Evolutionary conservation across 2,113 vertebrate species (phyloP), one percentile per base, ranked within the genome.

Genomic region (Centrocercus urophasianus): DNA sequence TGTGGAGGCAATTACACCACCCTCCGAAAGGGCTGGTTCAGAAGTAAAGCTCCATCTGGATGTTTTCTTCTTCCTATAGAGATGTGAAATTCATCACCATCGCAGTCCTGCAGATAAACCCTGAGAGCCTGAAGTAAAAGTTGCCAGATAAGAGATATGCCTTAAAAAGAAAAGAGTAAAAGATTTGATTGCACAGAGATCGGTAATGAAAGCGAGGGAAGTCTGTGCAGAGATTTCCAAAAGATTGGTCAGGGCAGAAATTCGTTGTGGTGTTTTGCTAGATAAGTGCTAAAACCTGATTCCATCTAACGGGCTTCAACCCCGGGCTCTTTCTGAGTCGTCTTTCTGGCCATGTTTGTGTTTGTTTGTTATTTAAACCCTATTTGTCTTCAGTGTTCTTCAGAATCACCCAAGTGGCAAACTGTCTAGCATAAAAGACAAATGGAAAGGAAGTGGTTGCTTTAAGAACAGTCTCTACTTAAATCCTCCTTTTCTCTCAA

Each of bases 131-230:
- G 83, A 66, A 65, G 22, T 94, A 85, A 77, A 86, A 92, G 65
- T 94, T 95, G 56, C 75, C 86, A 72, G 81, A 75, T 73, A 94
- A 88, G 64, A 72, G 65, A 59, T 86, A 83, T 7, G 42, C 69
- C 20, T 30, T 77, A 19, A 94, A 81, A 94, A 81, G 73, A 72
- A 13, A 79, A 86, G 10, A 85, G 74, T 1, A 90, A 95, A 75
- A 57, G 69, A 18, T 59, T 71, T 83, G 83, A 72, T 88, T 88
- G 40, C 65, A 69, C 5, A 43, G 75, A 71, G 72, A 88, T 75
- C 69, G 42, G 75, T 61, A 95, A 91, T 89, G 78, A 95, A 95
- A 95, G 85, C 52, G 57, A 77, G 89, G 63, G 89, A 86, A 89
- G 57, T 77, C 42, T 87, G 64, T 94, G 88, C 40, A 88, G 90